Percentiles rank a stretch among this genome's conserved stretches.
These are phyloP conservation scores for Anagyrus pseudococci DNA, from an alignment of 2,888 invertebrate genomes.

Conservation along the genomic window DNA sequence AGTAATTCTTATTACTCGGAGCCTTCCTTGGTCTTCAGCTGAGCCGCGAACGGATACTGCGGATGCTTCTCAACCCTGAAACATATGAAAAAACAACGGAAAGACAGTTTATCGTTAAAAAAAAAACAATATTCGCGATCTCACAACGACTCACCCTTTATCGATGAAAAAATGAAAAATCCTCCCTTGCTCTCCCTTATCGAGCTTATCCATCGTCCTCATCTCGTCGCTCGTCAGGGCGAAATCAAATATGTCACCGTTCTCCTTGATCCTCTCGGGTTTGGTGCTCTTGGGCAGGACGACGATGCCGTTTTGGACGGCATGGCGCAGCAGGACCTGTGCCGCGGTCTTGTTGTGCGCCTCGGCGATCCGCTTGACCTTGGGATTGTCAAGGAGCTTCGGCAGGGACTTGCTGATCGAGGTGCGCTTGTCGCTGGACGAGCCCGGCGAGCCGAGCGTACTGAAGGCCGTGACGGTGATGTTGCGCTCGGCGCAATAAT, in stretches of 20 bases:
- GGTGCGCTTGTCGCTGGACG: conserved; percentile 61
- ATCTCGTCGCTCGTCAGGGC: conserved; percentile 67
- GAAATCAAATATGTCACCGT: conserved; percentile 73
- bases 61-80: conserved; percentile 72
- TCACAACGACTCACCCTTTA: conserved; percentile 53
- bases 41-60: conserved; percentile 70
- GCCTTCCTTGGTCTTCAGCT: conserved; percentile 16
- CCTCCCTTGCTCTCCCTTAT: conserved; percentile 69
- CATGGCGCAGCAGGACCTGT: conserved; percentile 75
- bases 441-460: conserved; percentile 74
- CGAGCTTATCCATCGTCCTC: conserved; percentile 65
- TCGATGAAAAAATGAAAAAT: conserved; percentile 71
- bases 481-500: conserved; percentile 68
- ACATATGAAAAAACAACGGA: too few species aligned
- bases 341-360: conserved; percentile 71
- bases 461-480: conserved; percentile 77
- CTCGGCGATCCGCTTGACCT: conserved; percentile 67
- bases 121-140: not conserved
- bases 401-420: conserved; percentile 49
- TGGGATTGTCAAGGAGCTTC: conserved; percentile 66
- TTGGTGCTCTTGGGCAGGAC: conserved; percentile 83
- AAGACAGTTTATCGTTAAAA: too few species aligned
- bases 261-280: conserved; percentile 72
- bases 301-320: conserved; percentile 71
- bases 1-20: conserved; percentile 6